Conservation (phyloP, 1,140 invertebrate genomes). For the Drosophila leontia region DNA sequence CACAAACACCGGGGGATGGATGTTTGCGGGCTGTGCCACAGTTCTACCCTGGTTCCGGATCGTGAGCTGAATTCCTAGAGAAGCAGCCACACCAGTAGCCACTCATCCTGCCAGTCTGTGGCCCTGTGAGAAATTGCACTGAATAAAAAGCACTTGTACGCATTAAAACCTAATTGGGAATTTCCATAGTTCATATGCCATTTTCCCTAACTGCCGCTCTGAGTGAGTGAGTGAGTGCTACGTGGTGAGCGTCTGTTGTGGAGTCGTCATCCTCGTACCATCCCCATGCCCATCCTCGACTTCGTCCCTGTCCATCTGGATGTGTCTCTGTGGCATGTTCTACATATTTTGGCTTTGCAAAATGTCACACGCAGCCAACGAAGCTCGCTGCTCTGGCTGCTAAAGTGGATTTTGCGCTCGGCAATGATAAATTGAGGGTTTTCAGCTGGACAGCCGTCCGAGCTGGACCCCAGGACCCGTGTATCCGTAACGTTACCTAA, state of each 20-base stretch:
- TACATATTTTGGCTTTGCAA: conserved; percentile 82
- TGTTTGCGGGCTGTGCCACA: conserved; percentile 4
- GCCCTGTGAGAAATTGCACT: conserved; percentile 75
- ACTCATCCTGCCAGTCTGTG: conserved; percentile 16
- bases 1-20: conserved; percentile 21
- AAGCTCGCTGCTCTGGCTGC: conserved; percentile 50
- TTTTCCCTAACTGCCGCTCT: conserved; percentile 63
- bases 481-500: conserved; percentile 61
- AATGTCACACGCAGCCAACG: conserved; percentile 81
- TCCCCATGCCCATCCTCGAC: background rate
- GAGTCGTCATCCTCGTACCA: conserved; percentile 3
- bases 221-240: conserved; percentile 20
- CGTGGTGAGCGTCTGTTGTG: conserved; percentile 23
- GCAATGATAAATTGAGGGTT: conserved; percentile 80
- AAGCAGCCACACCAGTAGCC: background rate
- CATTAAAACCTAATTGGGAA: conserved; percentile 84
- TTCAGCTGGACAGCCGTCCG: conserved; percentile 43
- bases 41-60: conserved; percentile 32
- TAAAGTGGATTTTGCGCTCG: conserved; percentile 80
- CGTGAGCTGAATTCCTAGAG: conserved; percentile 65
- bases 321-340: conserved; percentile 71
- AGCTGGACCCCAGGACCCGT: conserved; percentile 26
- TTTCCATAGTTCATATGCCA: conserved; percentile 82
- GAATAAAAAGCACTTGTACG: conserved; percentile 83
- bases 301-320: conserved; percentile 24